Base-by-base conservation (phyloP, 2,888 invertebrate genomes). In the Pristionchus exspectatus region DNA sequence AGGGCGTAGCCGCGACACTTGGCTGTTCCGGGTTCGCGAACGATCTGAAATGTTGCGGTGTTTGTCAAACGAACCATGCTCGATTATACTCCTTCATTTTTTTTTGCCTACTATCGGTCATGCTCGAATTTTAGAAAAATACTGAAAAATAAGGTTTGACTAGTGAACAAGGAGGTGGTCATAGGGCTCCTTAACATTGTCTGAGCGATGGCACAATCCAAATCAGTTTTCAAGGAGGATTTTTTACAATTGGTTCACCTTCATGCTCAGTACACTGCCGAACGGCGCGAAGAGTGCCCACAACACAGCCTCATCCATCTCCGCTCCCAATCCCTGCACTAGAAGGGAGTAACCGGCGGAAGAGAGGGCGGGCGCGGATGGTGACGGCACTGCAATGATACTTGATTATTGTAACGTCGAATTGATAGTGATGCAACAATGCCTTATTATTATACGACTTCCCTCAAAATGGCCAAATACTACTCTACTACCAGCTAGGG, bases 1-100 rank as follows among this genome's bases (percentile, higher is more conserved):
- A 98, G 98, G 93, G 98, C 98, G 96, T 98, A 98, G 92, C 98
- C 98, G 96, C 98, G 98, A 96, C 98, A 98, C 96, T 98, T 98
- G 96, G 98, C 98, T 93, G 98, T 98, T 95, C 97, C 97, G 95
- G 97, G 97, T 96, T 98, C 98, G 95, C 98, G 97, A 95, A 98
- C 98, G 94, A 98, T 89, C 94, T 95, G 91, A 27, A 30, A 12
- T 69, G 7, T 27, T 69, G 5, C 38, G 38, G 5, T 38, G 38
- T 38, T 38, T 5, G 5, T 38, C 38, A 38, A 38, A 38, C 5
- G 38, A 38, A 38, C 38, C 38, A 38, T 38, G 5, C n/a, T n/a
- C n/a, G n/a, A n/a, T n/a, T n/a, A n/a, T n/a, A n/a, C n/a, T n/a
- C n/a, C n/a, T 38, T 3, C 5, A 38, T 38, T 38, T 38, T 3